Base-by-base conservation (phyloP, 2,888 invertebrate species). In the Eupelmus urozonus region DNA sequence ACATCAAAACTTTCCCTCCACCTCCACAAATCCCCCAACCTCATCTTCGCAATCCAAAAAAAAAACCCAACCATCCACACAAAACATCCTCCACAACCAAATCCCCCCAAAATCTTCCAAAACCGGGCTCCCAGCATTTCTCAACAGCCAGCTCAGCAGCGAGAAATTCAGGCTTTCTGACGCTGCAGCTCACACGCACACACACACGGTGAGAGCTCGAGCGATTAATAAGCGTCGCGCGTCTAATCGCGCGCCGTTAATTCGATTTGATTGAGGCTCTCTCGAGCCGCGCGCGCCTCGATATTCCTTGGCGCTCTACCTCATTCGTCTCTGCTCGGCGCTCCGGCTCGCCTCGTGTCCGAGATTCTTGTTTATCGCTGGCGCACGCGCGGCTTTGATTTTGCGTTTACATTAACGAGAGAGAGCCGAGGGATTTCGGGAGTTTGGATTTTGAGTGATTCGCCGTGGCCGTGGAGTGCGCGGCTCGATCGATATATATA, bases 141-240 rank as follows among this genome's bases (percentile, higher is more conserved):
- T n/a, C 34, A 9, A 3, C 11, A 9, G 42, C 23, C 42, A 45
- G 63, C 18, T 40, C 67, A 25, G 13, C 25, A 3, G 55, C 9
- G 23, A 49, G 70, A 70, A 45, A 59, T 59, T 49, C 59, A 11
- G 20, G 16, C 2, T 40, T 40, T 67, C 55, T 23, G 13, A 1
- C 18, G 7, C 13, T 45, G 13, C 16, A 7, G 4, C 16, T 13
- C 45, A 16, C 40, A 27, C 40, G 23, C 40, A 40, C 40, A 18
- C 34, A 7, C n/a, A 29, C 18, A 60, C 51, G 51, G 2, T 18
- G 2, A 55, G 51, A 5, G 20, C 11, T 20, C 62, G n/a, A 42
- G 23, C 65, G 73, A 73, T 65, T 73, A 65, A 57, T 65, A 73
- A 65, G 65, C 73, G 73, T 73, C 57, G 53, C 65, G 20, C 65